phyloP scores from a whole-genome alignment of 2,113 vertebrate species.

The Ellobius talpinus region DNA sequence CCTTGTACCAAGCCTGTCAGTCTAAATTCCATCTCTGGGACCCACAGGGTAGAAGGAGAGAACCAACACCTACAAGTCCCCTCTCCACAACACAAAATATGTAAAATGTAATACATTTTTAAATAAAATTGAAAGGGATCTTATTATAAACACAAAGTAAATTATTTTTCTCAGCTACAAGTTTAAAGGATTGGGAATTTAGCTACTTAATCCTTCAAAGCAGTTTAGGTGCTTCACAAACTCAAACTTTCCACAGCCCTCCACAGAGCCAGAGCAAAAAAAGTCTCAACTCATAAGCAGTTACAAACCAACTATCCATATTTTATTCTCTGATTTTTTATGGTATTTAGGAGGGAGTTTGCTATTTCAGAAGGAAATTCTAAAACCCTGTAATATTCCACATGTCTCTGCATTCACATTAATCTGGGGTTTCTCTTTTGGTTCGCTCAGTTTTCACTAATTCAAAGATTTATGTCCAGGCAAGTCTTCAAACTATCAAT shows the following conservation, averaged over 20 bases:
- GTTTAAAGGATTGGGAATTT: not conserved
- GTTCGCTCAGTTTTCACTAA: slow-evolving; percentile 8
- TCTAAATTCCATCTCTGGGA: not conserved
- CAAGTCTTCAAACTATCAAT: slow-evolving; percentile 37
- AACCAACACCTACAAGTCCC: not conserved
- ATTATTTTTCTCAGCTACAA: slow-evolving; percentile 18
- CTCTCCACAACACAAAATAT: not conserved
- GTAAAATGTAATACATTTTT: not conserved
- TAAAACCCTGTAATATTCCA: slow-evolving; percentile 5
- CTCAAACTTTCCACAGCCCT: not conserved
- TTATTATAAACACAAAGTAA: slow-evolving; percentile 44
- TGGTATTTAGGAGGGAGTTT: not conserved
- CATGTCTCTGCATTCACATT: slow-evolving; percentile 1
- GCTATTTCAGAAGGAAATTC: slow-evolving; percentile 42
- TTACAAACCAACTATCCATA: slow-evolving; percentile 22
- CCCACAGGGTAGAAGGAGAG: not conserved
- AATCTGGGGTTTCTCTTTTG: slow-evolving; percentile 29
- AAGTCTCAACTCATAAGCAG: not conserved
- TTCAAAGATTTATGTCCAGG: slow-evolving; percentile 15
- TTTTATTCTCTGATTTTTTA: not conserved
- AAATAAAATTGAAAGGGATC: not conserved
- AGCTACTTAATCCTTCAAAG: slow-evolving; percentile 18
- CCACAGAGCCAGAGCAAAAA: not conserved
- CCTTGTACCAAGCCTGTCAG: not conserved
- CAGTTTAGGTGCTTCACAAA: not conserved